These are phyloP conservation scores for Scaptomyza reducta DNA, from an alignment of 2,888 invertebrate species.

Conservation along the genomic window DNA sequence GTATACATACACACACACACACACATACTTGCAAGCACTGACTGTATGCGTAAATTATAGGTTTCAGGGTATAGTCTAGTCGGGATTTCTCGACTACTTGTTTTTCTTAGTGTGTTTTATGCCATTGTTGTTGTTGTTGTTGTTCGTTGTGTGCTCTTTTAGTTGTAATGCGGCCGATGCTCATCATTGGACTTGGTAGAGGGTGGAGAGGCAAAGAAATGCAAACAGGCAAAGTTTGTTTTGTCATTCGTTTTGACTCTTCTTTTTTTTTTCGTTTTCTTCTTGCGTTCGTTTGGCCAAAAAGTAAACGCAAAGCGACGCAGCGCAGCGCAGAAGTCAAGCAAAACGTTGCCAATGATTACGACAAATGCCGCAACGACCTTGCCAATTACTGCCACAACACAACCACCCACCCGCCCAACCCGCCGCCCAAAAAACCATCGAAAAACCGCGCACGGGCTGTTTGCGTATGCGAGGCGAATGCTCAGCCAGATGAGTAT, in stretches of 20 bases:
- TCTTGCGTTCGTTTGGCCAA: too few species aligned
- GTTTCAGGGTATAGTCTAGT: too few species aligned
- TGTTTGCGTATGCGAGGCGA: conserved; percentile 65
- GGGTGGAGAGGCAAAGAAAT: conserved; percentile 41
- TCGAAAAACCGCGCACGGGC: conserved; percentile 20
- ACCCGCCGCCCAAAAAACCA: background rate
- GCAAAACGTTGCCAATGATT: conserved; percentile 71
- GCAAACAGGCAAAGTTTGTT: conserved; percentile 67
- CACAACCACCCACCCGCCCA: conserved; percentile 19
- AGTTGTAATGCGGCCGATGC: conserved; percentile 45
- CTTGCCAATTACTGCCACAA: conserved; percentile 80
- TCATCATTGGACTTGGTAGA: conserved; percentile 28
- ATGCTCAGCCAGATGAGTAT: conserved; percentile 49
- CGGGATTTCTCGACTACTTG: too few species aligned
- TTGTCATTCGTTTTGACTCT: conserved; percentile 60
- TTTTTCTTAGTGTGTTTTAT: too few species aligned
- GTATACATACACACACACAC: too few species aligned
- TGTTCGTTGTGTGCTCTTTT: conserved; percentile 13
- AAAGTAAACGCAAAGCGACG: conserved; percentile 58
- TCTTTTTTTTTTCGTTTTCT: too few species aligned
- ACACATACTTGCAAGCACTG: too few species aligned
- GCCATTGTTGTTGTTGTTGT: conserved; percentile 6
- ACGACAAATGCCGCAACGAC: conserved; percentile 83
- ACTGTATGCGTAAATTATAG: too few species aligned
- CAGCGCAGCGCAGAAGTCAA: conserved; percentile 54